Conservation (phyloP, 2,888 invertebrate species). For the Rotaria socialis region DNA sequence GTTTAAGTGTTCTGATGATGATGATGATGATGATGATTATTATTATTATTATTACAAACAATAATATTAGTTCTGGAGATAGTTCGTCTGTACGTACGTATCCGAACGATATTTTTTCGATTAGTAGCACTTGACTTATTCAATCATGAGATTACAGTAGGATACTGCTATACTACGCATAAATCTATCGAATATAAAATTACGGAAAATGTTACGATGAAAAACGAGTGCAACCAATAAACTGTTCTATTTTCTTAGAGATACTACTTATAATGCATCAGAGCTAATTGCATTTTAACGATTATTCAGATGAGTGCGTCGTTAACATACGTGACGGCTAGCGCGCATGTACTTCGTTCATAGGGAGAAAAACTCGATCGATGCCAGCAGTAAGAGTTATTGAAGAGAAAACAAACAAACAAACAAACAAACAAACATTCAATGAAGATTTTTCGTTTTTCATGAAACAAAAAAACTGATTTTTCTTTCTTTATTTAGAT, state of each 20-base stretch:
- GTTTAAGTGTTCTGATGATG: not conserved
- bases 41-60: not conserved
- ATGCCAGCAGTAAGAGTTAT: not conserved
- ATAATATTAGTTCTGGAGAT: not conserved
- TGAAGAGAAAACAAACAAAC: too few relatives aligned
- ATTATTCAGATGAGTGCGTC: slow-evolving; percentile 18
- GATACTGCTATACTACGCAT: not conserved
- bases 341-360: not conserved
- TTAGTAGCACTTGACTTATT: slow-evolving; percentile 11
- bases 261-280: not conserved
- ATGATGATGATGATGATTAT: not conserved
- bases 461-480: too few relatives aligned
- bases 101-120: slow-evolving; percentile 9
- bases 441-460: too few relatives aligned
- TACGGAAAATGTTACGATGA: not conserved
- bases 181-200: slow-evolving; percentile 18
- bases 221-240: not conserved
- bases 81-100: not conserved
- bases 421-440: too few relatives aligned
- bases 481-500: not conserved
- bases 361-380: not conserved
- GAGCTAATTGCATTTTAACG: not conserved
- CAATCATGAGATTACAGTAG: not conserved
- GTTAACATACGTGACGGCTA: not conserved
- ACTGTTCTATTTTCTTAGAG: not conserved